Evolutionary conservation across 2,888 invertebrate species (phyloP), one percentile per base, ranked within the genome.

Genomic region (Scaptomyza caliginosa): DNA sequence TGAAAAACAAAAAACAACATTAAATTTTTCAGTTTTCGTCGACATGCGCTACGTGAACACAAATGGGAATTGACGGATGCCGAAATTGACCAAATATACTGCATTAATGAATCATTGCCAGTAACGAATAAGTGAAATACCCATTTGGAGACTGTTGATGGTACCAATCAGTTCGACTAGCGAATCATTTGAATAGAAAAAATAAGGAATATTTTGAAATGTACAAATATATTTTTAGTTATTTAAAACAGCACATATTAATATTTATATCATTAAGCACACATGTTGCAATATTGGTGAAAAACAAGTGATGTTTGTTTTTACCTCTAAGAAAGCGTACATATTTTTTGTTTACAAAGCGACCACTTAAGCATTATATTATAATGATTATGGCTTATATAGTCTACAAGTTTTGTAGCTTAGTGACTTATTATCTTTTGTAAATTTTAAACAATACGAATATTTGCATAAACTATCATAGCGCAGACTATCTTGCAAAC

Each of bases 11-110:
- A 10, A 30, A 5, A 6, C n/a, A n/a, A n/a, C n/a, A n/a, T 49
- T 13, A 16, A 1, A 1, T 6, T 5, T 40, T 36, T 6, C 49
- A 89, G 88, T 7, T 74, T 89, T 26, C 71, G 74, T 5, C 54
- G 54, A 5, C 89, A 89, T 69, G 73, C 78, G 3, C 42, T 67
- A 1, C 72, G 74, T 23, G 58, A 74, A 5, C 89, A 89, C 48
- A 63, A 83, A 0, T 51, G 71, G 32, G 50, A 50, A 11, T 24
- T 85, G 3, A 87, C 69, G 7, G 86, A 86, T 0, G 74, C 68
- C 2, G 83, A 89, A 28, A 16, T 75, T 5, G 70, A 74, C 1
- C 48, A 71, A 42, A 77, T 79, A 28, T 83, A 70, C 63, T 64
- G 72, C 11, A 36, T 50, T 4, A 78, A 65, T 59, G 66, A 56